Conservation (phyloP, 2,113 vertebrate genomes). For the Poeciliopsis retropinna region DNA sequence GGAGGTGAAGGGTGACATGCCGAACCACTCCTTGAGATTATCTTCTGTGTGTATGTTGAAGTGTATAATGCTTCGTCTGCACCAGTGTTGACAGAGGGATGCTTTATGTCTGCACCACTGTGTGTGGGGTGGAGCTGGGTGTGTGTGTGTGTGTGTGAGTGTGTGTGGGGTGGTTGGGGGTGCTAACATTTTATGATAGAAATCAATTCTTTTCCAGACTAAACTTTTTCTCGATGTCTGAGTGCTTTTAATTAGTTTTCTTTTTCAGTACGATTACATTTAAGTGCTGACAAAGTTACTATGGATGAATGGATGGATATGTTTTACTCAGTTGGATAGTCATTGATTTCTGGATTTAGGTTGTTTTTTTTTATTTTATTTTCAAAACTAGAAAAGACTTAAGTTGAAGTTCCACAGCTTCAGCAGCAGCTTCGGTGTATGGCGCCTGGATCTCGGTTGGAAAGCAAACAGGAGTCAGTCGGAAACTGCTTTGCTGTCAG, state of each 20-base stretch:
- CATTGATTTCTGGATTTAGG: no score
- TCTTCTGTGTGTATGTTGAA: background rate
- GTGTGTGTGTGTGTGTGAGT: no score
- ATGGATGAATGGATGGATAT: no score
- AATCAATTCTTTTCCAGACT: background rate
- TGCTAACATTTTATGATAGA: background rate
- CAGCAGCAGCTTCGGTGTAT: no score
- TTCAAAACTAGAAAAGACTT: no score
- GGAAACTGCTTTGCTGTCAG: background rate
- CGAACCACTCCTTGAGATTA: conserved; percentile 57
- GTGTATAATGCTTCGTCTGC: background rate
- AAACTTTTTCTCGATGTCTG: background rate
- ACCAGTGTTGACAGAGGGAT: conserved; percentile 21
- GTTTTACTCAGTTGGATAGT: no score
- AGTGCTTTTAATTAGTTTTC: background rate
- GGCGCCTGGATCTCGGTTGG: no score
- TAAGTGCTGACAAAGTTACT: no score
- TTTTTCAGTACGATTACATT: no score
- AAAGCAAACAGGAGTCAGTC: background rate
- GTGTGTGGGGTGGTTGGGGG: no score
- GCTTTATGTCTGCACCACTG: background rate
- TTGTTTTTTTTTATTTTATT: no score
- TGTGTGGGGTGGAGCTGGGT: background rate
- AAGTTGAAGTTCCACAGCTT: no score
- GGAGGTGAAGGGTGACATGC: conserved; percentile 58